phyloP scores from a whole-genome alignment of 2,888 invertebrate genomes.

The Ectemnius continuus region DNA sequence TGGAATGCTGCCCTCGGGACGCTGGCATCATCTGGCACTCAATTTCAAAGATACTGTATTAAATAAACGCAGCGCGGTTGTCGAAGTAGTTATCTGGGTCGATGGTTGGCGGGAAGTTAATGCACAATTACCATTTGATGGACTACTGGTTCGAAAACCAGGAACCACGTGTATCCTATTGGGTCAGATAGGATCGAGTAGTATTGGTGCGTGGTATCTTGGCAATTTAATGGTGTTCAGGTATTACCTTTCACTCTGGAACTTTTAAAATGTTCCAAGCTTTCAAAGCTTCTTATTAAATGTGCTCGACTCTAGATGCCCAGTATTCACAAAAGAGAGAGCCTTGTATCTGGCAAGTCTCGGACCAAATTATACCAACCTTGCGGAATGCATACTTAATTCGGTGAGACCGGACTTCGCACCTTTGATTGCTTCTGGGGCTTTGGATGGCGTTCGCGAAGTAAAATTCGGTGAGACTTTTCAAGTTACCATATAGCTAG shows the following conservation, averaged over 20 bases:
- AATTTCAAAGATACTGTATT: slow-evolving; percentile 81
- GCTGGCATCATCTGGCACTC: slow-evolving; percentile 81
- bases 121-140: slow-evolving; percentile 81
- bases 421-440: slow-evolving; percentile 73
- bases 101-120: slow-evolving; percentile 82
- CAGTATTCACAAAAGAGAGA: slow-evolving; percentile 79
- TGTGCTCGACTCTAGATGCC: slow-evolving; percentile 74
- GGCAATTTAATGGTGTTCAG: slow-evolving; percentile 80
- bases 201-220: slow-evolving; percentile 79
- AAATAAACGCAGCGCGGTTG: slow-evolving; percentile 80
- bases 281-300: background rate
- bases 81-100: slow-evolving; percentile 81
- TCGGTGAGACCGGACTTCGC: slow-evolving; percentile 74
- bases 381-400: slow-evolving; percentile 77
- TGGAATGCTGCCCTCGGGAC: slow-evolving; percentile 77
- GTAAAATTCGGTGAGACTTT: slow-evolving; percentile 73
- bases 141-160: slow-evolving; percentile 81
- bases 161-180: slow-evolving; percentile 80
- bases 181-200: slow-evolving; percentile 78
- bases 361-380: slow-evolving; percentile 79
- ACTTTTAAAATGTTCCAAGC: too few species aligned
- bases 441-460: slow-evolving; percentile 70
- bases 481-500: background rate
- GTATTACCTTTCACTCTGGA: slow-evolving; percentile 40
- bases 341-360: slow-evolving; percentile 81